Conservation (phyloP, 1,140 invertebrate genomes). For the Caenorhabditis inopinata region DNA sequence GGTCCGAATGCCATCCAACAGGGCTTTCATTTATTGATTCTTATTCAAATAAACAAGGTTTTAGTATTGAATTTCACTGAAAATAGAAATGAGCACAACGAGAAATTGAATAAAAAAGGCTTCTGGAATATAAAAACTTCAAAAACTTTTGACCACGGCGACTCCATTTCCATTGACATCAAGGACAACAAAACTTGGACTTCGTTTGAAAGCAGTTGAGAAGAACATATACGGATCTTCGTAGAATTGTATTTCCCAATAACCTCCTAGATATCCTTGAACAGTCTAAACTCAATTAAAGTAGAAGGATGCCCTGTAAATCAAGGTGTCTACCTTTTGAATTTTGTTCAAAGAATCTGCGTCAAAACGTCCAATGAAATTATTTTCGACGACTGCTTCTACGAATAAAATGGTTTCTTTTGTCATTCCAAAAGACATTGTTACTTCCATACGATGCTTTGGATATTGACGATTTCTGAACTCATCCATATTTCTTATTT, state of each 20-base stretch:
- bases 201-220: constrained; percentile 23
- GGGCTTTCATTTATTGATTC: too few relatives aligned
- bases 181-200: constrained; percentile 29
- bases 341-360: background rate
- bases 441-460: constrained; percentile 19
- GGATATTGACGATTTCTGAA: constrained; percentile 31
- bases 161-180: constrained; percentile 34
- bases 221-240: constrained; percentile 40
- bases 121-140: too few relatives aligned
- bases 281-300: background rate
- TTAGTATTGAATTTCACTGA: too few relatives aligned
- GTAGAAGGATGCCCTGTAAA: too few relatives aligned
- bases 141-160: background rate
- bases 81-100: too few relatives aligned
- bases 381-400: constrained; percentile 25
- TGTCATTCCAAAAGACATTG: background rate
- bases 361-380: constrained; percentile 1
- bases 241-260: constrained; percentile 20
- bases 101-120: too few relatives aligned
- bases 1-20: too few relatives aligned
- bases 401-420: background rate
- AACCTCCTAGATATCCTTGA: constrained; percentile 8
- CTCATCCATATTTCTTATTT: too few relatives aligned
- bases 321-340: constrained; percentile 21
- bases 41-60: too few relatives aligned